phyloP scores from a whole-genome alignment of 2,888 invertebrate genomes.

The Thymelicus sylvestris region DNA sequence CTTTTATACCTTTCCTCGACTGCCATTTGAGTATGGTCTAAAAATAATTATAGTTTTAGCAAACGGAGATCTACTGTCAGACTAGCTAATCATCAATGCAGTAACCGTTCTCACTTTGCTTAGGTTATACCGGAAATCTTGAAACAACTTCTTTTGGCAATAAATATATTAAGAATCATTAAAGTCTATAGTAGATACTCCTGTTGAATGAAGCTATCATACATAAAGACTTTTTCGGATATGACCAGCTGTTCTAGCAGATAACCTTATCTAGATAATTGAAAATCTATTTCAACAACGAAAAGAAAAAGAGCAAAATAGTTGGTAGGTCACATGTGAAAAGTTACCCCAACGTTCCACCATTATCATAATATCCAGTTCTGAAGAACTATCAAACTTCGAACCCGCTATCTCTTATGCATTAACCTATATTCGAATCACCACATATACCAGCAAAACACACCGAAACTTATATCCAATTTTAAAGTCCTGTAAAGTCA shows the following conservation, averaged over 20 bases:
- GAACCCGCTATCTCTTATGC: constrained; percentile 14
- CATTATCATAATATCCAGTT: not conserved
- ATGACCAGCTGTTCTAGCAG: too few relatives aligned
- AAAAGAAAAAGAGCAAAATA: not conserved
- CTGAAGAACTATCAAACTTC: not conserved
- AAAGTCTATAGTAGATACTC: too few relatives aligned
- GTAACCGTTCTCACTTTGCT: too few relatives aligned
- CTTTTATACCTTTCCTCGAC: constrained; percentile 38
- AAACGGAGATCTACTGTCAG: too few relatives aligned
- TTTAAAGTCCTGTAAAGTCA: constrained; percentile 59
- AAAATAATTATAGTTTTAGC: not conserved
- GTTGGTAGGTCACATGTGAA: not conserved
- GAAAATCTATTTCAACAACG: not conserved
- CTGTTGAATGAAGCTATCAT: too few relatives aligned
- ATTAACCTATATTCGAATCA: constrained; percentile 20
- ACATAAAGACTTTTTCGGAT: too few relatives aligned
- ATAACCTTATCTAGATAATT: too few relatives aligned
- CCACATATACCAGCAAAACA: constrained; percentile 46
- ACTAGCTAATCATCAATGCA: too few relatives aligned
- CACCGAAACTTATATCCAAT: constrained; percentile 66
- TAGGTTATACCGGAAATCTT: too few relatives aligned
- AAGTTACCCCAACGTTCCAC: not conserved
- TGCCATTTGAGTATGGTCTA: constrained; percentile 26
- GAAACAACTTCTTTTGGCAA: too few relatives aligned
- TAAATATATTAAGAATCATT: too few relatives aligned